phyloP scores from a whole-genome alignment of 2,888 invertebrate genomes.

The Eilema caniola region DNA sequence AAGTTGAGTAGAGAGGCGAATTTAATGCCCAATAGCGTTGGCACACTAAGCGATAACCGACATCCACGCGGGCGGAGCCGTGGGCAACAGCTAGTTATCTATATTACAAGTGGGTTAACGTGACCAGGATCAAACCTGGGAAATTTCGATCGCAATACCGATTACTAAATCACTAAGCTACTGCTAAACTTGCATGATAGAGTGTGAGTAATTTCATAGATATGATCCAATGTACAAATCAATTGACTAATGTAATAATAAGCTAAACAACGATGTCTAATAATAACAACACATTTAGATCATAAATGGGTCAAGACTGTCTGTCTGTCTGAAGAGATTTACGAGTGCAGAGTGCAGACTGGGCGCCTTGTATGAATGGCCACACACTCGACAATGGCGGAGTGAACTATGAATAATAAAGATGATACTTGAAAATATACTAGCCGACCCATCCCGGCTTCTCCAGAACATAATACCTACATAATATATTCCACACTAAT shows the following conservation, averaged over 20 bases:
- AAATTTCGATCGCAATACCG: no score
- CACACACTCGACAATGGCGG: background rate
- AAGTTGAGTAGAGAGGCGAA: no score
- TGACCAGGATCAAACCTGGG: no score
- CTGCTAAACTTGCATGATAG: background rate
- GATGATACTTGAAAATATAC: background rate
- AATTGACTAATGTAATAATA: background rate
- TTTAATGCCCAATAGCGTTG: no score
- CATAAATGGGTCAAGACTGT: background rate
- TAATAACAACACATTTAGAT: background rate
- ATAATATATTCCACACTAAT: no score
- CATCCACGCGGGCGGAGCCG: no score
- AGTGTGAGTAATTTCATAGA: background rate
- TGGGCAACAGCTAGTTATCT: no score
- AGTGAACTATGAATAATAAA: background rate
- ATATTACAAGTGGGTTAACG: no score
- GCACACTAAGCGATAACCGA: no score
- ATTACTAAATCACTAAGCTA: background rate
- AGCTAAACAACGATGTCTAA: background rate
- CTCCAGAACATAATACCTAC: no score
- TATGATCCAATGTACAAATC: background rate
- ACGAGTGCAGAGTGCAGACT: background rate
- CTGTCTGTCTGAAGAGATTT: slow-evolving; percentile 1
- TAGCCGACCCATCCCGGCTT: no score
- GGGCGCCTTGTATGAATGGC: slow-evolving; percentile 1